A percentile compares a stretch with the other conserved stretches of the same genome.
phyloP scores from a whole-genome alignment of 2,113 vertebrate genomes.

The Amblyornis subalaris region DNA sequence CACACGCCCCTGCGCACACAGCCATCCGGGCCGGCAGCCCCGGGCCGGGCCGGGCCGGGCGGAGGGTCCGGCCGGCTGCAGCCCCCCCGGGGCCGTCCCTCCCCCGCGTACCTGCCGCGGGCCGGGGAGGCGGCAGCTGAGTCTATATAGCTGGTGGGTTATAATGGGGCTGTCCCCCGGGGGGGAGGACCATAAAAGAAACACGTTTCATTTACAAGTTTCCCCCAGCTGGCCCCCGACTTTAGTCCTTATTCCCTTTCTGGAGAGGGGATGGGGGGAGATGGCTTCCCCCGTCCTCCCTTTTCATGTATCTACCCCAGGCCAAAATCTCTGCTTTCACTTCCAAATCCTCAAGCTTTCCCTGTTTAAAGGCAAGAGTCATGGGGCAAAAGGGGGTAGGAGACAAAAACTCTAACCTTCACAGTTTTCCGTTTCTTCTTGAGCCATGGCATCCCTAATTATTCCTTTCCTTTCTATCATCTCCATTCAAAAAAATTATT shows the following conservation, averaged over 20 bases:
- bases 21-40: background rate
- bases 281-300: background rate
- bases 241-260: background rate
- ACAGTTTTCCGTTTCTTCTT: background rate
- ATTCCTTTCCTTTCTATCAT: background rate
- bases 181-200: conserved; percentile 36
- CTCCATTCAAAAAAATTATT: background rate
- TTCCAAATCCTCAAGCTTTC: background rate
- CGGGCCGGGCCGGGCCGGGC: background rate
- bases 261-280: background rate
- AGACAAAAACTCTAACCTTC: background rate
- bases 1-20: background rate
- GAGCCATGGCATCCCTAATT: background rate
- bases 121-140: conserved; percentile 5
- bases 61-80: background rate
- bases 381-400: no score
- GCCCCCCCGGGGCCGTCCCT: background rate
- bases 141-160: background rate
- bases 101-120: background rate
- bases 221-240: conserved; percentile 45
- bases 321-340: background rate
- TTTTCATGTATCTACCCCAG: background rate
- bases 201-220: conserved; percentile 44
- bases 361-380: background rate
- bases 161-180: conserved; percentile 28